Base-by-base conservation (phyloP, 2,888 invertebrate genomes). In the Brachylomia viminalis region DNA sequence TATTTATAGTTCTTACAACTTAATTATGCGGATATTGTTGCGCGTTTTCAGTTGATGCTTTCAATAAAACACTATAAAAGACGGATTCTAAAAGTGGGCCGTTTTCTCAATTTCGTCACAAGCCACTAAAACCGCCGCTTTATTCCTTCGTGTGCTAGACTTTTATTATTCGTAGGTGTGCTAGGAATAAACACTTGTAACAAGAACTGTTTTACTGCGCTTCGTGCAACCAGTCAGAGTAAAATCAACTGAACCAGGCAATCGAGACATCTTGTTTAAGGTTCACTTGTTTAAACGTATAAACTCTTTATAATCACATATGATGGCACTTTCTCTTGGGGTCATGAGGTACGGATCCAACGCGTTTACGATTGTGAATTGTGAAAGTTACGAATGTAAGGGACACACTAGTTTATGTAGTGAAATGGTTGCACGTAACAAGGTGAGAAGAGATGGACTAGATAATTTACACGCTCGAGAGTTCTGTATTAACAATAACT, bases 361-460 rank as follows among this genome's bases (percentile, higher is more conserved):
- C 73, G 76, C 80, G 76, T 79, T 82, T 75, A 78, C 81, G 81
- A 85, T 82, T 82, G 87, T 83, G 85, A 83, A 85, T 82, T 83
- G 86, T 85, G 87, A 87, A 87, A 87, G 87, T 87, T 79, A 77
- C 79, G 75, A 76, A 74, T 79, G 61, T 85, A 85, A 86, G 85
- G 87, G 83, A 82, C 84, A 64, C 76, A 75, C 74, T 77, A 70
- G 77, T 85, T 75, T 65, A 72, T 74, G 81, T 65, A 73, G 87
- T 80, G 80, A 83, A 83, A 83, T 80, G 69, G 80, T 68, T 66
- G 64, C 79, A 79, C 73, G 83, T 80, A 79, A 82, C 83, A 61
- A 78, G 71, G 78, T 74, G 75, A 68, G 68, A 80, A 69, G 30
- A 68, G 74, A 73, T 78, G 74, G 64, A 67, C 71, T 45, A 73